phyloP scores from a whole-genome alignment of 2,113 vertebrate species.

The Ptilonorhynchus violaceus region DNA sequence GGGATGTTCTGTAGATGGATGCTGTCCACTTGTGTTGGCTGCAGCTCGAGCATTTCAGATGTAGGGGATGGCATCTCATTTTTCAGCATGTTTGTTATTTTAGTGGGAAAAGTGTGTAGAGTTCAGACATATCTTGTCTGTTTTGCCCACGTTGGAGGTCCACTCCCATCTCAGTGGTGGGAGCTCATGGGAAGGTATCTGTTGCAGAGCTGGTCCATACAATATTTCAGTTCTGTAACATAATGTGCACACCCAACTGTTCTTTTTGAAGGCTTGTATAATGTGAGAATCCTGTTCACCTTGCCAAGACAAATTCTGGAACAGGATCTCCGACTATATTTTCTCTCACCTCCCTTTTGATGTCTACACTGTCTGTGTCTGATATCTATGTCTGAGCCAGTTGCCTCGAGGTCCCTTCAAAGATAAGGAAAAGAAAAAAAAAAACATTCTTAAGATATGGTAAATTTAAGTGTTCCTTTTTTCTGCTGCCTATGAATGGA shows the following conservation, averaged over 20 bases:
- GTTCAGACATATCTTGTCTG: neutral
- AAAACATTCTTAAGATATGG: neutral
- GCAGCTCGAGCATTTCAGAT: neutral
- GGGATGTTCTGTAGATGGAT: neutral
- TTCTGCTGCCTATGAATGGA: neutral
- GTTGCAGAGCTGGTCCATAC: neutral
- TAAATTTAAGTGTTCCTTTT: neutral
- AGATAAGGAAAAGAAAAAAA: neutral
- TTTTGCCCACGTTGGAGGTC: neutral
- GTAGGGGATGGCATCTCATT: neutral
- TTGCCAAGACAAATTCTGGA: neutral
- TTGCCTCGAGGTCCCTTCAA: neutral
- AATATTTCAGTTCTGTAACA: neutral
- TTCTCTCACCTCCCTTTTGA: neutral
- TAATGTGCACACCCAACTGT: neutral
- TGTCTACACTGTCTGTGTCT: neutral
- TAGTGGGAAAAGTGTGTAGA: neutral
- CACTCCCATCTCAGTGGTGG: neutral
- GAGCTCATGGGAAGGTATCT: neutral
- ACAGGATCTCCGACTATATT: neutral
- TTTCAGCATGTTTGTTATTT: neutral
- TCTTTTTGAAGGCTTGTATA: neutral
- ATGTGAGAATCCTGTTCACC: neutral
- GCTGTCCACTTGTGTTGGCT: neutral
- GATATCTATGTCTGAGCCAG: neutral